These are phyloP conservation scores for Momotus momota DNA, from an alignment of 2,797 vertebrate species.

Conservation along the genomic window DNA sequence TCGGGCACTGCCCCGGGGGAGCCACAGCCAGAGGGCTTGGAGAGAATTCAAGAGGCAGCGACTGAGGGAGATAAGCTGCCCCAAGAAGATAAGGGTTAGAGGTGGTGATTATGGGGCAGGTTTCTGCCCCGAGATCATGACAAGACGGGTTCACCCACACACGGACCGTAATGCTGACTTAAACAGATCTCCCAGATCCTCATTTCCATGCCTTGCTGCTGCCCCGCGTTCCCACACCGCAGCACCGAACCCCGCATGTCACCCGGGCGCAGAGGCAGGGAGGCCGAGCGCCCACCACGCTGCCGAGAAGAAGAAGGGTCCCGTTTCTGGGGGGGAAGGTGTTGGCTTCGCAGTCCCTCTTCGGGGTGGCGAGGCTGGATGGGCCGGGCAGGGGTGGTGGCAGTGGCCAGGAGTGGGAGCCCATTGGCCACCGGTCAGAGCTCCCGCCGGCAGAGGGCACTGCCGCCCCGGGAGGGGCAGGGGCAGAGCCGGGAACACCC, in stretches of 20 bases:
- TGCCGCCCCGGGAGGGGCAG: not conserved
- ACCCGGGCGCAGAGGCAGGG: not conserved
- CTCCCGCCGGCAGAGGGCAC: slow-evolving; percentile 14
- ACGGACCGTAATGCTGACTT: slow-evolving; percentile 44
- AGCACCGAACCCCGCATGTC: not conserved
- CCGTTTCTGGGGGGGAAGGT: rapidly evolving
- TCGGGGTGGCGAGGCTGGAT: rapidly evolving
- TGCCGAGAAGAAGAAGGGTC: rapidly evolving
- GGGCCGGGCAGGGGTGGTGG: not conserved
- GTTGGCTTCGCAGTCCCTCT: rapidly evolving
- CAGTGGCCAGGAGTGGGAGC: not conserved
- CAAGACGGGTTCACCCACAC: slow-evolving; percentile 68
- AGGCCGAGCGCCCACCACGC: rapidly evolving
- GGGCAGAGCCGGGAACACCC: not conserved
- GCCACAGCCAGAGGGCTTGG: slow-evolving; percentile 24
- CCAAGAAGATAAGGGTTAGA: slow-evolving; percentile 57
- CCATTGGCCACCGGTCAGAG: not conserved
- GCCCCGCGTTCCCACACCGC: not conserved
- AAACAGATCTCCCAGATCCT: slow-evolving; percentile 43
- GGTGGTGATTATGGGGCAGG: slow-evolving; percentile 55
- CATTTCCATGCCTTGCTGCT: slow-evolving; percentile 17
- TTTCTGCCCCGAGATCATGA: slow-evolving; percentile 57
- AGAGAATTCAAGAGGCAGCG: slow-evolving; percentile 31
- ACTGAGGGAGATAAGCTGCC: slow-evolving; percentile 37
- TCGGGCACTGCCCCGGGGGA: slow-evolving; percentile 36